Evolutionary conservation across 2,797 vertebrate genomes (phyloP).

Genomic region (Amniataba percoides): DNA sequence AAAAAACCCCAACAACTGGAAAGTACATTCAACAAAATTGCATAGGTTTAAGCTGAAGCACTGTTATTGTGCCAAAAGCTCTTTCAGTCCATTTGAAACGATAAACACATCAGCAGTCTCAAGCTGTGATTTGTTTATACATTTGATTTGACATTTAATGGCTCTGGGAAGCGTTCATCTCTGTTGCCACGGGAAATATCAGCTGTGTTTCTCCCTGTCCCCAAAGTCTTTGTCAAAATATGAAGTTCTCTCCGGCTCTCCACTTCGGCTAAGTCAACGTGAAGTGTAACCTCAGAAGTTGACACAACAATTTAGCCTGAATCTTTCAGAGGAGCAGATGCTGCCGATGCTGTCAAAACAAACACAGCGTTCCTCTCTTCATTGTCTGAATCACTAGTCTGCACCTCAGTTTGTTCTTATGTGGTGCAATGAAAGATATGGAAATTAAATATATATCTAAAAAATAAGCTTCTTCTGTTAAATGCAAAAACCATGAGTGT

Average conservation of each 20-base stretch:
- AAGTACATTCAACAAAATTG: conserved; percentile 17
- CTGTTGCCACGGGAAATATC: conserved; percentile 26
- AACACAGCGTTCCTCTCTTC: not conserved
- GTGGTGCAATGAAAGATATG: not conserved
- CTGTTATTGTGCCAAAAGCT: conserved; percentile 19
- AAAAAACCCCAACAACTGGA: not conserved
- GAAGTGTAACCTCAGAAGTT: not conserved
- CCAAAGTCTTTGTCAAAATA: conserved; percentile 37
- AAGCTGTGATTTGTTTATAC: conserved; percentile 51
- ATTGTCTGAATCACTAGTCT: not conserved
- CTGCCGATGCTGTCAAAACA: conserved; percentile 8
- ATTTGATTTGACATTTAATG: conserved; percentile 54
- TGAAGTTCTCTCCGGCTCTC: conserved; percentile 4
- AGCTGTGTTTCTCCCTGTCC: conserved; percentile 2
- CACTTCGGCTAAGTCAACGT: conserved; percentile 1
- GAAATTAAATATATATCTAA: not conserved
- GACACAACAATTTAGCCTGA: conserved; percentile 3
- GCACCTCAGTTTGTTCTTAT: not conserved
- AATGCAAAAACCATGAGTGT: not conserved
- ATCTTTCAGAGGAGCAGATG: conserved; percentile 2
- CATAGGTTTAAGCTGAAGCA: conserved; percentile 1
- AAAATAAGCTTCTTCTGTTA: not conserved
- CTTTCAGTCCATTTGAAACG: conserved; percentile 44
- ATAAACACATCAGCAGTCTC: conserved; percentile 40
- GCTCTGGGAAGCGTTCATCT: conserved; percentile 33